A percentile compares a stretch with the other conserved stretches of the same genome.
Conservation (phyloP, 1,140 invertebrate genomes). For the Ips typographus region DNA sequence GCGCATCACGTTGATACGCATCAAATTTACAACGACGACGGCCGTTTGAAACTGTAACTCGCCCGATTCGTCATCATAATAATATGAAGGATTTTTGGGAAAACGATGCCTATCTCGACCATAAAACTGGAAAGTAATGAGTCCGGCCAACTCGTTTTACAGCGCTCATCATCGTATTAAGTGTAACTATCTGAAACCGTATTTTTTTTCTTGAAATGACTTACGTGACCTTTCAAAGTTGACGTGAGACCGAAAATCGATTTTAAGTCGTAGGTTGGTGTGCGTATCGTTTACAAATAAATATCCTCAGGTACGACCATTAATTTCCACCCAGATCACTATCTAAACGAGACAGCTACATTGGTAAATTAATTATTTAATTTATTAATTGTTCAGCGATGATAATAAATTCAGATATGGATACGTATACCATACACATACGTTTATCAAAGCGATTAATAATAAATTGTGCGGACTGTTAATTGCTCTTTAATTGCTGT, state of each 20-base stretch:
- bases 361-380: constrained; percentile 32
- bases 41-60: constrained; percentile 26
- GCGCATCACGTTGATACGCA: constrained; percentile 19
- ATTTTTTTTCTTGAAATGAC: constrained; percentile 11
- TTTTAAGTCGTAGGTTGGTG: constrained; percentile 15
- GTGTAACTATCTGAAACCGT: constrained; percentile 5
- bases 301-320: constrained; percentile 21
- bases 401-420: constrained; percentile 27
- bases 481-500: too few relatives aligned
- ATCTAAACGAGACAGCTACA: constrained; percentile 30
- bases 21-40: constrained; percentile 25
- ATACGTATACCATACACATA: constrained; percentile 10
- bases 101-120: constrained; percentile 23
- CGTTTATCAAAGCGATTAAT: too few relatives aligned
- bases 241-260: constrained; percentile 19
- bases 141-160: constrained; percentile 16
- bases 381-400: constrained; percentile 25
- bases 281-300: constrained; percentile 27
- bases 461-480: too few relatives aligned
- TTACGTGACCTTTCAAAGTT: constrained; percentile 1
- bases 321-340: constrained; percentile 15
- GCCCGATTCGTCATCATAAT: constrained; percentile 19
- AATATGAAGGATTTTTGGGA: constrained; percentile 23
- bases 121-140: constrained; percentile 29
- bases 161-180: constrained; percentile 30